Base-by-base conservation (phyloP, 2,888 invertebrate genomes). In the Lottia scabra region DNA sequence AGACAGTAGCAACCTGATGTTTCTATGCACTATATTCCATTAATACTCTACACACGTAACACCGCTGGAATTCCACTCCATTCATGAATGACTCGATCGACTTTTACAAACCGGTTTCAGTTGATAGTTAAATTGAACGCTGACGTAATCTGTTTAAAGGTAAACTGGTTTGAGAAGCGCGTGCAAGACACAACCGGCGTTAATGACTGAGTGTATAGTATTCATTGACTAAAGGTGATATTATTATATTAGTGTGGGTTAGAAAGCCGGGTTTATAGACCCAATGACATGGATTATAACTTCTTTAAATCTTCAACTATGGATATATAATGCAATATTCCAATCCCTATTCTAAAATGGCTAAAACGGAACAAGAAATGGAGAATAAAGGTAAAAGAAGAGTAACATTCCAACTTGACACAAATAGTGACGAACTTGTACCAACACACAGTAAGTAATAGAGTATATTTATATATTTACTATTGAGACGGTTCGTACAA, bases 321-420 rank as follows among this genome's bases (percentile, higher is more conserved):
- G 38, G 38, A 38, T 38, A 10, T 38, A 38, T 38, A 19, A 56
- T 56, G 56, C 56, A 56, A 56, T 56, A 56, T 56, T 56, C 56
- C 3, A 10, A 23, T 19, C 23, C 19, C 56, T 56, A 10, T 56
- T 13, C 56, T 56, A 56, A 8, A 56, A 56, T 56, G 56, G 56
- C 56, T 8, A 56, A 56, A 23, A 56, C 19, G 6, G 56, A 56
- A 56, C 56, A 19, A 19, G 56, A 56, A 23, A 56, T 23, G 19
- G 56, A 56, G 19, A 56, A 56, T 10, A 56, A 19, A 19, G 19
- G 19, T 23, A 56, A 19, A 56, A 19, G 56, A 23, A 19, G 56
- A 56, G 56, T 56, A 23, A 56, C 56, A 56, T 56, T 56, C 56
- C 56, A 56, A 23, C 56, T 56, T 56, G 56, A 56, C 56, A 56